Evolutionary conservation across 2,797 vertebrate genomes (phyloP).

Genomic region (Falco biarmicus): DNA sequence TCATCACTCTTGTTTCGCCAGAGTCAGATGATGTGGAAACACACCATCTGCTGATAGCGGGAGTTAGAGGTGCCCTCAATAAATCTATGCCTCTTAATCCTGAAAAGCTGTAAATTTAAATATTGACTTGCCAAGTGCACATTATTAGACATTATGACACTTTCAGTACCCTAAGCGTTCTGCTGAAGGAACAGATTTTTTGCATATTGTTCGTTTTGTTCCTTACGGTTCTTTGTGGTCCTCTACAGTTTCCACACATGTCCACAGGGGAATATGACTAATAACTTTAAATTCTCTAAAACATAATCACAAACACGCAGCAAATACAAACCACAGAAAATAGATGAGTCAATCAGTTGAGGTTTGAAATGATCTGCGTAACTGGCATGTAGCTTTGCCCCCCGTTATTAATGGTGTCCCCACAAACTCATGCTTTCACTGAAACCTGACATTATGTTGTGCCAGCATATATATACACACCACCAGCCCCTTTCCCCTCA

Average conservation of each 20-base stretch:
- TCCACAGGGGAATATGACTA: fast-evolving
- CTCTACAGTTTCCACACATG: not conserved
- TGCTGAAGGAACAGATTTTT: not conserved
- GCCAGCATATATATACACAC: not conserved
- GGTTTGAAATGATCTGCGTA: not conserved
- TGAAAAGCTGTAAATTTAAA: not conserved
- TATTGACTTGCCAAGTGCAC: not conserved
- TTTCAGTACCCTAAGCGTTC: not conserved
- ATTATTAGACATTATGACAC: not conserved
- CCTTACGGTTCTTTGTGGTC: not conserved
- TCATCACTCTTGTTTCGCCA: not conserved
- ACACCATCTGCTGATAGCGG: not conserved
- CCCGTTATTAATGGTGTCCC: not conserved
- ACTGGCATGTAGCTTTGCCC: not conserved
- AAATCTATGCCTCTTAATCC: not conserved
- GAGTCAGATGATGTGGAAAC: fast-evolving
- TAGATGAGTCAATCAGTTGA: not conserved
- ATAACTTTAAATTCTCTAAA: not conserved
- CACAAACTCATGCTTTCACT: not conserved
- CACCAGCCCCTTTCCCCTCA: not conserved
- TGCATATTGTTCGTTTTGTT: not conserved
- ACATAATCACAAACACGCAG: not conserved
- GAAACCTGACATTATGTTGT: not conserved
- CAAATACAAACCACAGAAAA: not conserved
- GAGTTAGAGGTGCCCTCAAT: not conserved